Conservation (phyloP, 2,797 vertebrate genomes). For the Neopelma chrysocephalum region DNA sequence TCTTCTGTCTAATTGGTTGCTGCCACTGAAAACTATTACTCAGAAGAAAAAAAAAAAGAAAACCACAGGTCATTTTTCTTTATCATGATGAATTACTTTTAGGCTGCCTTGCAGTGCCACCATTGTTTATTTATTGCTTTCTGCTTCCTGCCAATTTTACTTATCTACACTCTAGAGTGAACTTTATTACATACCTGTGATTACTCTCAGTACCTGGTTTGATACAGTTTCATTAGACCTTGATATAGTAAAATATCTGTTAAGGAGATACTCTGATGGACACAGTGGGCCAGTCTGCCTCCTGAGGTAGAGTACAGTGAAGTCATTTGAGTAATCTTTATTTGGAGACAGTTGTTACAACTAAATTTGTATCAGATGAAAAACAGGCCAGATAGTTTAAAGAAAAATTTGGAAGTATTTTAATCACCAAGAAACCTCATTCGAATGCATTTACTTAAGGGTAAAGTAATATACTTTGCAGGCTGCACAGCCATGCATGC, state of each 20-base stretch:
- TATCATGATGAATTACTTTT: slow-evolving; percentile 52
- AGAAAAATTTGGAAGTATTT: neutral
- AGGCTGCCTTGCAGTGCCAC: slow-evolving; percentile 6
- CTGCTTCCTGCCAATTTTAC: slow-evolving; percentile 4
- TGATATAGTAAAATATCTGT: neutral
- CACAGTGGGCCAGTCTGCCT: neutral
- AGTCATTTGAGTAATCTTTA: neutral
- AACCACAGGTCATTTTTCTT: neutral
- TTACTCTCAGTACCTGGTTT: neutral
- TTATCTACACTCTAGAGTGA: neutral
- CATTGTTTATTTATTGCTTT: slow-evolving; percentile 1
- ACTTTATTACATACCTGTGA: neutral
- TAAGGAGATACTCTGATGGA: neutral
- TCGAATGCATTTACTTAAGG: neutral
- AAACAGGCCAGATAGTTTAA: neutral
- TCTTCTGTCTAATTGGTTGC: slow-evolving; percentile 24
- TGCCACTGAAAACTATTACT: slow-evolving; percentile 29
- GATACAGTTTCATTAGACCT: neutral
- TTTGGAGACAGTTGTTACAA: neutral
- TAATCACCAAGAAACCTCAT: neutral
- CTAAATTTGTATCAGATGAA: neutral
- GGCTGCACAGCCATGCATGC: neutral
- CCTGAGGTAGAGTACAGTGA: neutral
- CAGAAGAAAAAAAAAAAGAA: neutral
- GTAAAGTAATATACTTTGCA: neutral